Evolutionary conservation across 2,888 invertebrate genomes (phyloP).

Genomic region (Ichneumoninae sp.): DNA sequence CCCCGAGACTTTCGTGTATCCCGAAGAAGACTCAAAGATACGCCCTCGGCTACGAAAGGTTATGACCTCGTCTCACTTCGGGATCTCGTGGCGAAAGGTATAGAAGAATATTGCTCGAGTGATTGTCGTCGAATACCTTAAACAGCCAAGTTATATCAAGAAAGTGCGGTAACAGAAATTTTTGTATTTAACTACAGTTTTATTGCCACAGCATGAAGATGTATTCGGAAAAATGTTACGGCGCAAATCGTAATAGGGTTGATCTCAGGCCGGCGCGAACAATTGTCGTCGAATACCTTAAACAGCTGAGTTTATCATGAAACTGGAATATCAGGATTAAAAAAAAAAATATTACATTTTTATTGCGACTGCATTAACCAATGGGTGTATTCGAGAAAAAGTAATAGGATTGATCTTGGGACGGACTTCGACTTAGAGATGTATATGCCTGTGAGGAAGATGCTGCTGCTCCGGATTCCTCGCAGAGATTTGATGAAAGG

Average conservation of each 20-base stretch:
- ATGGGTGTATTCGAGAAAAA: no score
- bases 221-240: neutral
- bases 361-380: no score
- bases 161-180: neutral
- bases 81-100: constrained; percentile 33
- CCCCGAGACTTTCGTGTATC: constrained; percentile 41
- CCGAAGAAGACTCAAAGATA: constrained; percentile 39
- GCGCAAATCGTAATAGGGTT: neutral
- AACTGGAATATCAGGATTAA: neutral
- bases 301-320: constrained; percentile 1
- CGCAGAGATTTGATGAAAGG: constrained; percentile 2
- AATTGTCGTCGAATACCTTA: constrained; percentile 10
- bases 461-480: no score
- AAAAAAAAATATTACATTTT: no score
- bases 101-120: constrained; percentile 33
- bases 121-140: constrained; percentile 10
- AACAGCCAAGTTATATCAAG: neutral
- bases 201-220: no score
- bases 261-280: constrained; percentile 43
- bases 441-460: no score
- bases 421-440: no score
- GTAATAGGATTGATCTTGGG: constrained; percentile 40
- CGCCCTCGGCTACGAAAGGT: constrained; percentile 55
- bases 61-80: constrained; percentile 55
- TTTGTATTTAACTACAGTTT: neutral